Evolutionary conservation across 1,140 invertebrate species (phyloP), one percentile per base, ranked within the genome.

Genomic region (Drosophila arawakana): DNA sequence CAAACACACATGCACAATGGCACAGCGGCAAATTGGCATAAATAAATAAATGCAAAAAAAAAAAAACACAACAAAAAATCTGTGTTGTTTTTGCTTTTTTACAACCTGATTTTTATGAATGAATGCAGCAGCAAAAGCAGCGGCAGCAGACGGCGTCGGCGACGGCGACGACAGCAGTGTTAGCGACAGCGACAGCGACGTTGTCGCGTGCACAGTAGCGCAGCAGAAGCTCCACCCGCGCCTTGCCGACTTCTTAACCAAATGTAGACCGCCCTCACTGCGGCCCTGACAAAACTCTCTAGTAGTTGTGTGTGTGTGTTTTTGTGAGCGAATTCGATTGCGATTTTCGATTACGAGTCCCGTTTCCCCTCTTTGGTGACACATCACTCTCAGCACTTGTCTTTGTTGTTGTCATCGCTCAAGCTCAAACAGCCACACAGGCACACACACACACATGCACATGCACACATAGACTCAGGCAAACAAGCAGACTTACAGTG

Each of bases 101-200:
- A 90, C 84, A 89, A 89, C 85, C 85, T 72, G 84, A 89, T 89
- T 89, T 89, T 89, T 89, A 89, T 89, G 84, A 89, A 89, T 89
- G 84, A 89, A 89, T 84, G 84, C 84, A 89, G 69, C 72, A 54
- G 63, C 66, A 66, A 44, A 35, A 52, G 41, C 70, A 3, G 15
- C 67, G 18, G 50, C 54, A 52, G 49, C 74, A 66, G 73, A 37
- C 71, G 47, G 44, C 55, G 43, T 35, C 43, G 43, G 39, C 63
- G 39, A 34, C 52, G 43, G 13, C 68, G 37, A 8, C 50, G 44
- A 41, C 62, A 52, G 13, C 71, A 3, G 18, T 58, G 54, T n/a
- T 37, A 41, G 37, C 78, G 25, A 30, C 71, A 3, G 18, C 62
- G 54, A 11, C 13, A 21, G 35, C 76, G 18, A 21, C 18, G 18